Evolutionary conservation across 2,797 vertebrate genomes (phyloP).

Genomic region (Premnoplex brunnescens): DNA sequence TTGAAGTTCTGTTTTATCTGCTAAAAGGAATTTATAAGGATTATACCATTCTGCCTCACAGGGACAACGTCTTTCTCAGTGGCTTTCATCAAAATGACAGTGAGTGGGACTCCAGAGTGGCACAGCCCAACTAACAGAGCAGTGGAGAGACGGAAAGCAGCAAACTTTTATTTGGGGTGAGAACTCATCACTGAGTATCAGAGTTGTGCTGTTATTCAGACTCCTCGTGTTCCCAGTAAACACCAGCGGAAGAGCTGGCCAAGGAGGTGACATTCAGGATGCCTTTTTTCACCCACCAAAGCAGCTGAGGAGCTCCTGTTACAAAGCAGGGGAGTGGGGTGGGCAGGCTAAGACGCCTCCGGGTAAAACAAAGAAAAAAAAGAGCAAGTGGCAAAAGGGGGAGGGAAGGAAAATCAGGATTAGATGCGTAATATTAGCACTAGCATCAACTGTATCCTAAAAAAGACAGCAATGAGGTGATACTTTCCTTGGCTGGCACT

Average conservation of each 20-base stretch:
- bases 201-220: not conserved
- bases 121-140: not conserved
- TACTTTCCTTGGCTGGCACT: not conserved
- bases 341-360: constrained; percentile 45
- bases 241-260: not conserved
- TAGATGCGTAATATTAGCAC: constrained; percentile 27
- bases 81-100: not conserved
- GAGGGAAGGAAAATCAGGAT: constrained; percentile 20
- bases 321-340: constrained; percentile 65
- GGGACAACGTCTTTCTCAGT: not conserved
- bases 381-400: constrained; percentile 18
- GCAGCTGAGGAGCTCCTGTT: constrained; percentile 77
- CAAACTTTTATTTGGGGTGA: not conserved
- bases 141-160: not conserved
- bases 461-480: not conserved
- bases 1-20: not conserved
- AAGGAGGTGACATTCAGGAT: constrained; percentile 37
- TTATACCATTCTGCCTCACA: not conserved
- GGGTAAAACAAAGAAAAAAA: constrained; percentile 38
- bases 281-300: constrained; percentile 60
- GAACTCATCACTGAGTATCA: not conserved
- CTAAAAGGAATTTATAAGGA: not conserved
- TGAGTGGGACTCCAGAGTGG: not conserved
- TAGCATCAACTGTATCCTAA: constrained; percentile 8
- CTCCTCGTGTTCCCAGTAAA: constrained; percentile 13